Base-by-base conservation (phyloP, 2,888 invertebrate genomes). In the Agrilus biguttatus region DNA sequence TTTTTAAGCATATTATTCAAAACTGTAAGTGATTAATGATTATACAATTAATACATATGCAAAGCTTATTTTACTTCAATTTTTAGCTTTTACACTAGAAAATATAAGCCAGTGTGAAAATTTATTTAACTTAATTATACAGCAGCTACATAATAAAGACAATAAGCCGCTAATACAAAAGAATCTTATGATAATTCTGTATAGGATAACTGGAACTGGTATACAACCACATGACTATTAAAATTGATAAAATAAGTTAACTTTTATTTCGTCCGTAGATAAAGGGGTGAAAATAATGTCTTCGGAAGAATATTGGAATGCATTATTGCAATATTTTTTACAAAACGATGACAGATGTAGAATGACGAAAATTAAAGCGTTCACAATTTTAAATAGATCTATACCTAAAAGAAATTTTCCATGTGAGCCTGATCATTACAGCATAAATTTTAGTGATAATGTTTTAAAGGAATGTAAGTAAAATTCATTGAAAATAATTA, bases 321-420 rank as follows among this genome's bases (percentile, higher is more conserved):
- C 40, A 28, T 46, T 54, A 5, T 39, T 53, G 32, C 48, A 50
- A 13, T 53, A 51, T 45, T 51, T 54, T 33, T 36, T 41, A 36
- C 51, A 50, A 43, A 47, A 48, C 42, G 51, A 53, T 17, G 47
- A 45, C 23, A 42, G 41, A 39, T 42, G 47, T 33, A 40, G 52
- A 34, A 39, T 53, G 43, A 45, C 47, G 10, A 46, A 47, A 39
- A 51, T 47, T 17, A 50, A 49, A 36, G 53, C 49, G 12, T 53
- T 49, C 35, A 53, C 53, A 10, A 51, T 54, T 34, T 40, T 54
- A 23, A 45, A 53, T 42, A 40, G 50, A 19, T 48, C 48, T 19
- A 43, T 53, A 8, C 42, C 43, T 4, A 51, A 43, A 43, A 36
- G 45, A 28, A 34, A n/a, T 14, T 36, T 53, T 8, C 41, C 42